phyloP scores from a whole-genome alignment of 2,113 vertebrate species.

The Perognathus longimembris region DNA sequence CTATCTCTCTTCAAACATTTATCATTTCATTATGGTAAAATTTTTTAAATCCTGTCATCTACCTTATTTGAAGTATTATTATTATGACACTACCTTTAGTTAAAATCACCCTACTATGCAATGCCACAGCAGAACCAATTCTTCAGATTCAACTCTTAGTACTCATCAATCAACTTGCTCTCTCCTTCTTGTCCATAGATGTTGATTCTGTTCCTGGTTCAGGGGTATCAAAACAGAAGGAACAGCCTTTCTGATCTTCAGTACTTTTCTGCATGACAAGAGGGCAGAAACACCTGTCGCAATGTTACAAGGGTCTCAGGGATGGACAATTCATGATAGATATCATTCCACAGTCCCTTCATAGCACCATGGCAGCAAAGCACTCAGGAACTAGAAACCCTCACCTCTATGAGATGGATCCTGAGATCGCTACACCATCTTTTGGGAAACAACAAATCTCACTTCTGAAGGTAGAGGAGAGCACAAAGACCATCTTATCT shows the following conservation, averaged over 20 bases:
- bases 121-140: background rate
- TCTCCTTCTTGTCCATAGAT: background rate
- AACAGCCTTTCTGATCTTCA: background rate
- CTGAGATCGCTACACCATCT: background rate
- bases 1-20: background rate
- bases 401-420: too few species aligned
- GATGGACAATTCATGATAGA: background rate
- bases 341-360: background rate
- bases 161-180: too few species aligned
- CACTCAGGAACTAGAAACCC: background rate
- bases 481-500: rapidly evolving
- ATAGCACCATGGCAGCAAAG: background rate
- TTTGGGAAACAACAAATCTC: background rate
- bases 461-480: background rate
- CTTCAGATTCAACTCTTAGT: background rate
- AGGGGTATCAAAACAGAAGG: background rate
- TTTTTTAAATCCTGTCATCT: background rate
- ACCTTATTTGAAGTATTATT: background rate
- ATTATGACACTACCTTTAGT: background rate
- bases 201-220: background rate
- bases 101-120: background rate
- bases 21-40: background rate
- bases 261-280: background rate
- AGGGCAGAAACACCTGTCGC: background rate
- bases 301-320: background rate